These are phyloP conservation scores for cat (Felis catus) DNA, from an alignment of 2,113 vertebrate genomes.

Conservation along the genomic window F.catus_Fca126_mat1.0 CM031419.1:168823501-168824000, in stretches of 20 bases:
- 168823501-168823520: not conserved
- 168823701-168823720: not conserved
- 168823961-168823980: conserved; percentile 75
- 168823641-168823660: not conserved
- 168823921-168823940: conserved; percentile 61
- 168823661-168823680: conserved; percentile 9
- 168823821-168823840: not conserved
- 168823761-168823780: not conserved
- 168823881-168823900: not conserved
- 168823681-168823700: not conserved
- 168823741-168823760: not conserved
- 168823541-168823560: not conserved
- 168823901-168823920: conserved; percentile 47
- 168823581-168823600: not conserved
- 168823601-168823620: not conserved
- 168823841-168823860: conserved; percentile 29
- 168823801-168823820: conserved; percentile 9
- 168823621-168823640: conserved; percentile 32
- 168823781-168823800: conserved; percentile 10
- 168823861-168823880: conserved; percentile 24
- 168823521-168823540: not conserved
- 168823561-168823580: not conserved
- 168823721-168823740: not conserved
- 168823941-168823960: conserved; percentile 75
- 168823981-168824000: conserved; percentile 83